Evolutionary conservation across 2,113 vertebrate genomes (phyloP).

Genomic region (Paraplagusia blochii): DNA sequence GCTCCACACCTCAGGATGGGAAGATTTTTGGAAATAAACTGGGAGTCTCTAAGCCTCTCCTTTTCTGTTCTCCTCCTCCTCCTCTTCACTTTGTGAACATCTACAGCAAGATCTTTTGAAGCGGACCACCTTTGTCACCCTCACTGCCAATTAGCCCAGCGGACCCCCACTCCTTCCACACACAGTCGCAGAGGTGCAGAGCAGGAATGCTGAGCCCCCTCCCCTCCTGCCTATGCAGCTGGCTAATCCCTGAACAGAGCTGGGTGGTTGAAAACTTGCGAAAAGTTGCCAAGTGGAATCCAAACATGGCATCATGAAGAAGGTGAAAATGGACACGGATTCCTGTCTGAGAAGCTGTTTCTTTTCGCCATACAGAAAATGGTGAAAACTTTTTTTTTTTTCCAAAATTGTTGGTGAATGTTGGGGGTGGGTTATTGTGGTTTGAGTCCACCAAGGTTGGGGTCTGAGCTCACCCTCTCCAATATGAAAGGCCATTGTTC

Average conservation of each 20-base stretch:
- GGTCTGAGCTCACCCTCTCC: conserved; percentile 49
- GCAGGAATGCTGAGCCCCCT: conserved; percentile 68
- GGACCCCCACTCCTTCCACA: conserved; percentile 67
- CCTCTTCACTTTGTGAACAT: conserved; percentile 52
- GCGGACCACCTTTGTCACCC: conserved; percentile 82
- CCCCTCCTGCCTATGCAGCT: conserved; percentile 58
- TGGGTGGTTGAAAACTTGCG: conserved; percentile 35
- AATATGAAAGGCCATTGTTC: conserved; percentile 68
- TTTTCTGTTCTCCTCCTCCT: conserved; percentile 35
- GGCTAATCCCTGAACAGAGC: conserved; percentile 62
- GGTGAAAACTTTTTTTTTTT: background rate
- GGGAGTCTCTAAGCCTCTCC: conserved; percentile 16
- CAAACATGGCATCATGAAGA: background rate
- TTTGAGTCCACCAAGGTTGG: conserved; percentile 44
- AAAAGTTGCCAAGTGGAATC: conserved; percentile 34
- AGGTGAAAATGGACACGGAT: background rate
- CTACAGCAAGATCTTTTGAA: conserved; percentile 74
- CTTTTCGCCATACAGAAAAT: background rate
- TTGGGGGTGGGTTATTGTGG: conserved; percentile 41
- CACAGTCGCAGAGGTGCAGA: conserved; percentile 57
- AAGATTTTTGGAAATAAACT: conserved; percentile 24
- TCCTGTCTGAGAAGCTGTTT: background rate
- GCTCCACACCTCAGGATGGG: conserved; percentile 5
- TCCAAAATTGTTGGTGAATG: conserved; percentile 1
- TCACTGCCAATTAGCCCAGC: conserved; percentile 81